Base-by-base conservation (phyloP, 2,113 vertebrate genomes). In the Rhombomys opimus region DNA sequence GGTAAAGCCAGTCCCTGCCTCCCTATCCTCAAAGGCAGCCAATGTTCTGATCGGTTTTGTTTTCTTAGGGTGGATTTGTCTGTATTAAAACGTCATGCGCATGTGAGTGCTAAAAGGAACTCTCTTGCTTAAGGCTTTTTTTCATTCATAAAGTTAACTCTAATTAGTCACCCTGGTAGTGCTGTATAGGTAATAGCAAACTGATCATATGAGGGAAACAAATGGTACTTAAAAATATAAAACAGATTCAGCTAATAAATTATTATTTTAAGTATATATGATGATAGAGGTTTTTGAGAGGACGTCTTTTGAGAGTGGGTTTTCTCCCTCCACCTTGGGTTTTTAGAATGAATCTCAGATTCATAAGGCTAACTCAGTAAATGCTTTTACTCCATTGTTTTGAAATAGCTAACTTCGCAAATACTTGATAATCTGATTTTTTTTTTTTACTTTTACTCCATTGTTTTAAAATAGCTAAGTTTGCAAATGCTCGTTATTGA, bases 111-210 rank as follows among this genome's bases (percentile, higher is more conserved):
- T 18, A 63, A n/a, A 23, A 12, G 23, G 7, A 23, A 46, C 54
- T 20, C 38, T 84, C 76, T 78, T 85, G 72, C 85, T 95, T 65
- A 93, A 84, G 82, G 20, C 68, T 89, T 92, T 72, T 72, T 87
- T 87, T 10, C 18, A 65, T 67, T 54, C 73, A 46, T n/a, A 35
- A 52, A 11, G 61, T 68, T 95, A 63, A 50, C 68, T 94, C 46
- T 82, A 77, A 86, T 32, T n/a, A 85, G 32, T 59, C n/a, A 52
- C 68, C 82, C 72, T 73, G 50, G 41, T 35, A 50, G 27, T 32
- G 4, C 25, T 84, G 32, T 12, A 27, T 52, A 46, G 70, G 3
- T 52, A 59, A 52, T 72, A 15, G 17, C 88, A 27, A 73, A 35
- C 9, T 20, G 27, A n/a, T 76, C 22, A 7, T 65, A 13, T 81